Evolutionary conservation across 2,113 vertebrate genomes (phyloP), one percentile per base, ranked within the genome.

Genomic region (Lathamus discolor): DNA sequence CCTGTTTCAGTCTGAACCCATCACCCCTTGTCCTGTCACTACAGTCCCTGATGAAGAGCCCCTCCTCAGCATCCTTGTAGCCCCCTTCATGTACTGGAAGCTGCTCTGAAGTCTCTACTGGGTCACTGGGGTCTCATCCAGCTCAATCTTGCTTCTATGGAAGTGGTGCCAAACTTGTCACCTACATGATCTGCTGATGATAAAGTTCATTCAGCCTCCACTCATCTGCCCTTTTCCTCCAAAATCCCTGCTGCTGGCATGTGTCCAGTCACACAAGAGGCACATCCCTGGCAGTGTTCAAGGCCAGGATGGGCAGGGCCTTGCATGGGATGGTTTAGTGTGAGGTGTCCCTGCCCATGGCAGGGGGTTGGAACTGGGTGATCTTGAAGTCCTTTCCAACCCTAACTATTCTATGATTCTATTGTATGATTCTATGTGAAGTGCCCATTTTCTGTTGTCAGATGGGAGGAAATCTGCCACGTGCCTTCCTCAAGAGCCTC

Each of bases 391-490:
- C 57, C 20, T 23, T 59, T n/a, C 20, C 33, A 15, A 14, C 57
- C 33, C 20, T 10, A n/a, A n/a, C 33, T n/a, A 22, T 59, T n/a
- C 6, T 22, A 15, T 59, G 33, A n/a, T 59, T 59, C 13, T 59
- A 14, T n/a, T 59, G 20, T 23, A 20, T 23, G 57, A 59, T 23
- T 23, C 57, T 20, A 2, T 2, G 17, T 33, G 37, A 79, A 87
- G 27, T 4, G 0, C 19, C 6, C 2, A 0, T 4, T 63, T 31
- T 73, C 43, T 2, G 1, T 19, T 59, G 8, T 59, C 4, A 29
- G 9, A 29, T 2, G 24, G 39, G 44, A 49, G 12, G 13, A 41
- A 17, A 51, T 86, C 37, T n/a, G 31, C 72, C 51, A 2, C 2
- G 2, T 64, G 39, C 29, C 35, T 79, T 70, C 43, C 43, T 78